Conservation (phyloP, 2,888 invertebrate genomes). For the Brachylomia viminalis region DNA sequence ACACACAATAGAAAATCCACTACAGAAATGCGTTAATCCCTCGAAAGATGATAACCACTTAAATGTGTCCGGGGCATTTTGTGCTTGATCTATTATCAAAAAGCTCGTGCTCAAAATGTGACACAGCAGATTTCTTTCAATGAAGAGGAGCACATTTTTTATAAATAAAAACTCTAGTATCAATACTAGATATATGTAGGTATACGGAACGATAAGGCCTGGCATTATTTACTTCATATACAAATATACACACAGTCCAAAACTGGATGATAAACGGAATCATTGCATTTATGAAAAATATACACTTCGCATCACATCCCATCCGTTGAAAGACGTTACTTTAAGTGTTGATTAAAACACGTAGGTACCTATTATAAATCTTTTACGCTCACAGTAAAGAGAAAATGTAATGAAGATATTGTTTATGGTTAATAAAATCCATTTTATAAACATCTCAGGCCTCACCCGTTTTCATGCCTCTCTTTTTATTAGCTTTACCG, state of each 20-base stretch:
- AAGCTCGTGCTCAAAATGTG: neutral
- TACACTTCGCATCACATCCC: neutral
- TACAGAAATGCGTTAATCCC: neutral
- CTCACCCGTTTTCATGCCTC: conserved; percentile 36
- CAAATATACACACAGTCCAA: neutral
- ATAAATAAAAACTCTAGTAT: neutral
- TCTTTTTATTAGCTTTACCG: conserved; percentile 33
- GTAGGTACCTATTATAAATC: conserved; percentile 38
- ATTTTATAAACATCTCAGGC: conserved; percentile 54
- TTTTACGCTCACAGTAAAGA: conserved; percentile 41
- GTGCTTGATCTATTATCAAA: neutral
- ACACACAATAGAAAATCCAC: neutral
- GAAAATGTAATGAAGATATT: conserved; percentile 51
- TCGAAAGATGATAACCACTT: neutral
- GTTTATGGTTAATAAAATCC: conserved; percentile 51
- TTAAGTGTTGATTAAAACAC: conserved; percentile 52
- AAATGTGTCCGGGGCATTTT: neutral
- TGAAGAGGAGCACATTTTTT: too few relatives aligned
- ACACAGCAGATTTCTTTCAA: neutral
- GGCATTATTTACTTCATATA: neutral
- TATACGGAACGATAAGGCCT: too few relatives aligned
- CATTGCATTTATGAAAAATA: neutral
- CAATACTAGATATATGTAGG: too few relatives aligned
- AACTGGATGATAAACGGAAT: neutral
- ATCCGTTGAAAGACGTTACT: conserved; percentile 20